A percentile compares a stretch with the other conserved stretches of the same genome.
Evolutionary conservation across 2,797 vertebrate species (phyloP).

Genomic region (Nothura maculosa): DNA sequence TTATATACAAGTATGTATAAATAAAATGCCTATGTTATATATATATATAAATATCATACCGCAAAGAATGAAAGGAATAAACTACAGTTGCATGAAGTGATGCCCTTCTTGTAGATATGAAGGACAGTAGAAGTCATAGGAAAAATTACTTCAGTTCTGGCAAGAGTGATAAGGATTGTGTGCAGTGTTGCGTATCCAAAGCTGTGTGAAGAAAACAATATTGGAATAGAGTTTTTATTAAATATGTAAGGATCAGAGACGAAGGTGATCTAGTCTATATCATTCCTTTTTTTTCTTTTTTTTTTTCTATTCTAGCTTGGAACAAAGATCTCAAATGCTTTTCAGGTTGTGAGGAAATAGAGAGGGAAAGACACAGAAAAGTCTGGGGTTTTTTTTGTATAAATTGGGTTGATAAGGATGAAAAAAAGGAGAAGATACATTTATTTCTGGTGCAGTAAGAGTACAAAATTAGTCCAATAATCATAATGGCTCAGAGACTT

Average conservation of each 20-base stretch:
- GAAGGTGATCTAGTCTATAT: background rate
- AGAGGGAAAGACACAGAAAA: background rate
- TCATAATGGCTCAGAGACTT: background rate
- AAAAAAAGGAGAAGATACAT: constrained; percentile 10
- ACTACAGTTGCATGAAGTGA: background rate
- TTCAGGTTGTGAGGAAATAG: background rate
- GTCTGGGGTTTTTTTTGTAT: background rate
- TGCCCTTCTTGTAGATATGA: background rate
- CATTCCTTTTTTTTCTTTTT: no score
- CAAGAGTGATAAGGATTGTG: background rate
- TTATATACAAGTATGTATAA: background rate
- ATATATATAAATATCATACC: background rate
- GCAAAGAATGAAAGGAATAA: background rate
- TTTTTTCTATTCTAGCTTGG: background rate
- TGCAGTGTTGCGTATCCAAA: background rate
- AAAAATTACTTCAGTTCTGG: background rate
- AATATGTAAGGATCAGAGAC: background rate
- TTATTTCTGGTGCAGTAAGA: background rate
- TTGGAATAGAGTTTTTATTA: background rate
- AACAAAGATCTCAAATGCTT: background rate
- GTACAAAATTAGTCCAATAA: constrained; percentile 4
- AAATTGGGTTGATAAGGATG: background rate
- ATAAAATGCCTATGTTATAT: background rate
- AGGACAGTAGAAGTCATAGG: background rate
- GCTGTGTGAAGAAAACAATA: background rate